A percentile compares a stretch with the other conserved stretches of the same genome.
phyloP scores from a whole-genome alignment of 2,113 vertebrate genomes.

The Stigmatopora argus region DNA sequence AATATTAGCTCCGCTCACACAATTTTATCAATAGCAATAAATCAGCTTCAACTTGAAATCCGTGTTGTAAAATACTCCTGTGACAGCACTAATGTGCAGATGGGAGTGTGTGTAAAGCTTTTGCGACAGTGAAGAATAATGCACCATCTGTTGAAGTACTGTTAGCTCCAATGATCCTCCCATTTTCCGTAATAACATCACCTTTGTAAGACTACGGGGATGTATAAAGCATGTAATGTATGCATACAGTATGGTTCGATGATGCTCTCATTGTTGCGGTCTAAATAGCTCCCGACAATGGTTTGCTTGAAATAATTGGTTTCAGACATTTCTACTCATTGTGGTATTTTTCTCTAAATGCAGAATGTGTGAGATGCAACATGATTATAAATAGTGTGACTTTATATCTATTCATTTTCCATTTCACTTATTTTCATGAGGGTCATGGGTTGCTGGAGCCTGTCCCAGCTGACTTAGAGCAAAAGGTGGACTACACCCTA shows the following conservation, averaged over 20 bases:
- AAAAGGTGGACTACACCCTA: too few relatives aligned
- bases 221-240: neutral
- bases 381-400: neutral
- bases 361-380: neutral
- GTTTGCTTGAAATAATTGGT: neutral
- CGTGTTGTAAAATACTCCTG: slow-evolving; percentile 26
- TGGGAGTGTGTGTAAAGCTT: slow-evolving; percentile 28
- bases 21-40: slow-evolving; percentile 6
- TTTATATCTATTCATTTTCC: neutral
- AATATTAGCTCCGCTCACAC: slow-evolving; percentile 11
- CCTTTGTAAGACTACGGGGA: neutral
- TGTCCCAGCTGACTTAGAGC: too few relatives aligned
- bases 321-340: neutral
- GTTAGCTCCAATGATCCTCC: neutral
- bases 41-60: slow-evolving; percentile 16
- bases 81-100: slow-evolving; percentile 38
- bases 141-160: slow-evolving; percentile 52
- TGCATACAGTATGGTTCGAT: neutral
- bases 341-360: neutral
- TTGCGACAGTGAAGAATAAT: slow-evolving; percentile 38
- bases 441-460: too few relatives aligned
- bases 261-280: neutral
- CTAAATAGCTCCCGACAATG: neutral
- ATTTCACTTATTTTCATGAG: too few relatives aligned
- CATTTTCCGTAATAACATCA: neutral